A percentile compares a stretch with the other conserved stretches of the same genome.
Evolutionary conservation across 2,888 invertebrate species (phyloP).

Genomic region (Mechanitis messenoides): DNA sequence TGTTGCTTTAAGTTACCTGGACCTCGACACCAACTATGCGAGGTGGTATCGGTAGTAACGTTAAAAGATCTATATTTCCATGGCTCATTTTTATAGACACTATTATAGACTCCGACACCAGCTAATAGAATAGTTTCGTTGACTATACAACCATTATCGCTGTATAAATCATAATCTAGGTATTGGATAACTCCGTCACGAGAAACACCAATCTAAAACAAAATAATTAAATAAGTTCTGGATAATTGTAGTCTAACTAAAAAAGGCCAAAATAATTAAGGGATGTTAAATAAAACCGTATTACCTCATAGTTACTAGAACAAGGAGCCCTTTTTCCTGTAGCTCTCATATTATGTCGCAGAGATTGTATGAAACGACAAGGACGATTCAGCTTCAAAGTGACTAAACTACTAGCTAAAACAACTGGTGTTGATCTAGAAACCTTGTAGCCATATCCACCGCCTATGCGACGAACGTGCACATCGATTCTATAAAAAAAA

Average conservation of each 20-base stretch:
- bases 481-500: constrained; percentile 41
- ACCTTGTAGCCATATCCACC: constrained; percentile 85
- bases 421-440: constrained; percentile 74
- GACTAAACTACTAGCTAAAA: constrained; percentile 83
- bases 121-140: constrained; percentile 40
- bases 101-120: constrained; percentile 32
- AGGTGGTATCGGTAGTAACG: constrained; percentile 46
- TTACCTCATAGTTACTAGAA: constrained; percentile 80
- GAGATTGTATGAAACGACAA: constrained; percentile 81
- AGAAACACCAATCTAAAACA: constrained; percentile 44
- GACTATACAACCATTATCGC: constrained; percentile 63
- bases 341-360: constrained; percentile 83
- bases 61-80: constrained; percentile 45
- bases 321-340: constrained; percentile 81
- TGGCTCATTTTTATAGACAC: constrained; percentile 40
- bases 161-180: constrained; percentile 62
- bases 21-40: constrained; percentile 47
- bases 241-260: background rate
- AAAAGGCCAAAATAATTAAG: background rate
- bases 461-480: constrained; percentile 47
- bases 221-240: background rate
- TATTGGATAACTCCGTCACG: constrained; percentile 68
- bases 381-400: constrained; percentile 80
- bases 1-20: constrained; percentile 40
- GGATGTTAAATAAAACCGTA: background rate